Evolutionary conservation across 2,888 invertebrate genomes (phyloP), one percentile per base, ranked within the genome.

Genomic region (Polydrusus pterygomalis): DNA sequence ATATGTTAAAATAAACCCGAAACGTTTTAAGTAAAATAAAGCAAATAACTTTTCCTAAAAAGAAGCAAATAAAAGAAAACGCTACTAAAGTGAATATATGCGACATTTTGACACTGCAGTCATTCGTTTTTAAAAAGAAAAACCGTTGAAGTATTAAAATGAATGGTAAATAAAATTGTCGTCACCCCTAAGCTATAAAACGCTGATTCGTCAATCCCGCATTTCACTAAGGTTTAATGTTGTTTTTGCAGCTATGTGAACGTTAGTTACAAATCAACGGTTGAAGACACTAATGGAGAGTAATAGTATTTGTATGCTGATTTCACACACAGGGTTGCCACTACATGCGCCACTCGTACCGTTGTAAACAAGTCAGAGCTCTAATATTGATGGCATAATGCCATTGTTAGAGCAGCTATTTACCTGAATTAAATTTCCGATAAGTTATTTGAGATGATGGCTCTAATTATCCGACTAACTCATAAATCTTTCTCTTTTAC

Each of bases 221-320:
- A 80, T 78, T 78, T 77, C 80, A 78, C 80, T 78, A 81, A 81
- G 81, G 82, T 82, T 82, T 81, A 82, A 83, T 83, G 82, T 82
- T 85, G 85, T 85, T 85, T 86, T 85, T 85, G 84, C 81, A 80
- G 80, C 81, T 78, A 81, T 82, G 83, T 79, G 81, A 84, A 84
- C 81, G 84, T 83, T 84, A 83, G 83, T 84, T 82, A 85, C 85
- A 86, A 86, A 86, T 86, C 85, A 86, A 83, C 83, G 83, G 83
- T 80, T 82, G 82, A 83, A 82, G 85, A 86, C 85, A 84, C 84
- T 86, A 85, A 86, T 86, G 85, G 85, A 86, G 86, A 86, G 80
- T 85, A 85, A 86, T 86, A 84, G 86, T 83, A 83, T 85, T 86
- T 83, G 85, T 85, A 86, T 86, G 86, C 84, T 86, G 85, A 86